Conservation (phyloP, 2,797 vertebrate species). For the Megaceryle alcyon region DNA sequence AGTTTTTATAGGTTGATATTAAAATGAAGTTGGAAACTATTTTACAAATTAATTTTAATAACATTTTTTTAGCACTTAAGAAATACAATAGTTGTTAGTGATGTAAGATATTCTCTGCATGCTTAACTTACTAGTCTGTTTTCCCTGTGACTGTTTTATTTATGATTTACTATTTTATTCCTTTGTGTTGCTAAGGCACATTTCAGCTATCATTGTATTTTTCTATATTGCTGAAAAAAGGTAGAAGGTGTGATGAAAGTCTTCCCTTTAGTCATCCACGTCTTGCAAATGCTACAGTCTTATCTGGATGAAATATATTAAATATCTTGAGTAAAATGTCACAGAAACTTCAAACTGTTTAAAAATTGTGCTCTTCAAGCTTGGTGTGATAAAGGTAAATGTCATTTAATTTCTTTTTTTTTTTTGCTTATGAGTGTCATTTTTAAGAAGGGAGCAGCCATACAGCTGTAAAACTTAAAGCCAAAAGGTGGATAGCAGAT, state of each 20-base stretch:
- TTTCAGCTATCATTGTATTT: slow-evolving; percentile 10
- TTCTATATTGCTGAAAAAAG: not conserved
- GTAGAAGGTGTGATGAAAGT: not conserved
- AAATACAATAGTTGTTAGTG: not conserved
- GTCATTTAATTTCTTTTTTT: not conserved
- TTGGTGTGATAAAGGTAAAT: not conserved
- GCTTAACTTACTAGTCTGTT: not conserved
- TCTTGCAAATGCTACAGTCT: not conserved
- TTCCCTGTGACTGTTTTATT: not conserved
- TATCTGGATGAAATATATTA: not conserved
- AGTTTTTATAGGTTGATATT: not conserved
- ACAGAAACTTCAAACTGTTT: not conserved
- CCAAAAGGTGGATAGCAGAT: not conserved
- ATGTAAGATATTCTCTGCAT: not conserved
- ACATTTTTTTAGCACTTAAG: not conserved
- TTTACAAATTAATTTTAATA: not conserved
- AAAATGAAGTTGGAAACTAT: not conserved
- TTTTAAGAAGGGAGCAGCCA: not conserved
- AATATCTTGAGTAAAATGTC: not conserved
- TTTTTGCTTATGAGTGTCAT: not conserved
- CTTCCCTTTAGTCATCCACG: not conserved
- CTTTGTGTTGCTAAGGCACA: not conserved
- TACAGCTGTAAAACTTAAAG: not conserved
- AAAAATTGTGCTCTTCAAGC: not conserved
- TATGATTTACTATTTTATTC: slow-evolving; percentile 8